A percentile compares a stretch with the other conserved stretches of the same genome.
Conservation (phyloP, 2,113 vertebrate species). For the Mesembrinibis cayennensis region DNA sequence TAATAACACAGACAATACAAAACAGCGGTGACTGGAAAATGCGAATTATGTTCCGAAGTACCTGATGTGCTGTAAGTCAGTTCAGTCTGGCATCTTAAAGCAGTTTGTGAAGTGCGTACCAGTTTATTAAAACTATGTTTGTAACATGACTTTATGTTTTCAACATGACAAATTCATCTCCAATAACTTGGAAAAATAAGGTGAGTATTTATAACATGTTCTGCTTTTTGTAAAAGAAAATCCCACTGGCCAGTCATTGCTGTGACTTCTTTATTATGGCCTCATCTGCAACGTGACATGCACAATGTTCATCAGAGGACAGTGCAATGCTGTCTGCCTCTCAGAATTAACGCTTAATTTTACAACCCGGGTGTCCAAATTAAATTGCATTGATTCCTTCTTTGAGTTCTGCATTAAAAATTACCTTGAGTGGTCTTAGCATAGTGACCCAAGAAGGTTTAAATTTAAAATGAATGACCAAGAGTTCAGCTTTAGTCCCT, state of each 20-base stretch:
- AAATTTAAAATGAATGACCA: constrained; percentile 6
- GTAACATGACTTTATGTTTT: neutral
- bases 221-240: neutral
- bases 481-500: neutral
- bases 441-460: neutral
- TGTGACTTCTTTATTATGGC: neutral
- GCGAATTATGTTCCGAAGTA: neutral
- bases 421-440: neutral
- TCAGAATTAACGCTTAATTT: neutral
- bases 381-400: neutral
- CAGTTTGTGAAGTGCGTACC: neutral
- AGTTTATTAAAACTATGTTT: neutral
- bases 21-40: neutral
- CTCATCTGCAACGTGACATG: neutral
- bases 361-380: neutral
- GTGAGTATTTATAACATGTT: neutral
- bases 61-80: neutral
- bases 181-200: neutral
- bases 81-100: neutral
- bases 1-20: neutral
- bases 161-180: neutral
- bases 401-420: neutral
- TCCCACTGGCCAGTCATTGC: neutral
- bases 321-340: neutral
- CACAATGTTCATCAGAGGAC: neutral